A percentile compares a stretch with the other conserved stretches of the same genome.
phyloP scores from a whole-genome alignment of 37 sponge, comb jelly and placozoan genomes.

The Beroe forskalii region DNA sequence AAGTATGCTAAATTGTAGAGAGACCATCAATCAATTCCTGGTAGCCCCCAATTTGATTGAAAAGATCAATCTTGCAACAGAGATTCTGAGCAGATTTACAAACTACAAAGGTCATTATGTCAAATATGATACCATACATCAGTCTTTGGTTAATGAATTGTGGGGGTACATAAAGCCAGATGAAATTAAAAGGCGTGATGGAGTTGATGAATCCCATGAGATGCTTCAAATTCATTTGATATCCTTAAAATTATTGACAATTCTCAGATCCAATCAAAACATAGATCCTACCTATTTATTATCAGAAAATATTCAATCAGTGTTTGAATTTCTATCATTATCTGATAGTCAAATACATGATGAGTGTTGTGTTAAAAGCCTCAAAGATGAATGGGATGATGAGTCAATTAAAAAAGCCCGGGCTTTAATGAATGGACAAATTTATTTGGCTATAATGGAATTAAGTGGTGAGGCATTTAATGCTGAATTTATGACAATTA shows the following conservation, averaged over 20 bases:
- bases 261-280: neutral
- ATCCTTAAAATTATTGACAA: neutral
- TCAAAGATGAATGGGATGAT: neutral
- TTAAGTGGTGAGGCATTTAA: neutral
- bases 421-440: neutral
- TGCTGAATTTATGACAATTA: neutral
- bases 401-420: neutral
- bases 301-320: neutral
- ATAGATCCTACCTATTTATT: neutral
- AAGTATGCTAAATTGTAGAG: too few species aligned
- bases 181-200: neutral
- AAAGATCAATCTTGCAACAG: too few species aligned
- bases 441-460: neutral
- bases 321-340: neutral
- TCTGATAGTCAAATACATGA: neutral
- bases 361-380: neutral
- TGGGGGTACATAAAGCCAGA: slow-evolving; percentile 27
- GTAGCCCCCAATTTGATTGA: too few species aligned
- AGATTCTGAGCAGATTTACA: too few species aligned
- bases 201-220: neutral
- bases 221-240: neutral
- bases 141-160: neutral
- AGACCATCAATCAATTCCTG: too few species aligned
- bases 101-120: too few species aligned
- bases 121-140: neutral